Evolutionary conservation across 1,140 invertebrate genomes (phyloP), one percentile per base, ranked within the genome.

Genomic region (Temnothorax curvispinosus): DNA sequence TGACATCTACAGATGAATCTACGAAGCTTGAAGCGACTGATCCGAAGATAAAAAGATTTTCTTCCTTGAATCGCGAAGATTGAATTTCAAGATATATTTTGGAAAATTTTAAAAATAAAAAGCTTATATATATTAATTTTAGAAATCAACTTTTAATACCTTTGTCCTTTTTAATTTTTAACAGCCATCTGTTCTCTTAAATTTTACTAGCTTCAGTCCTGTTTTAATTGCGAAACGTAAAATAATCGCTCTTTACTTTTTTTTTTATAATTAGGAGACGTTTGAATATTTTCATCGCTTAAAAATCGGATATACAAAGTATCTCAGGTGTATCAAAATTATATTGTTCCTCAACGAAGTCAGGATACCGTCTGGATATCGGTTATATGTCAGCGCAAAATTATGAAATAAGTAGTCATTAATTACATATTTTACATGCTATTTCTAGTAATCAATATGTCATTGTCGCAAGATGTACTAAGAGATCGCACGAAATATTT

Each of bases 381-480:
- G 0, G 3, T 44, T 67, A 44, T 44, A 11, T n/a, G 41, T 65
- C 35, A 41, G 1, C 9, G 18, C 11, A 15, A 44, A 21, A 69
- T 27, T 13, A 69, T 69, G 2, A 47, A 69, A 7, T 27, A 65
- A 41, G 8, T 7, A 65, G 1, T 21, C 21, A 50, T 67, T 67
- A 67, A 67, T 47, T 69, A 69, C 18, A n/a, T 65, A 65, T 65
- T 65, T 65, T 41, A 65, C 38, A 74, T 13, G 5, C 5, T 38
- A 58, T 41, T 75, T 41, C 0, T 75, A 75, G 13, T 15, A 60
- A 75, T 21, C 18, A 81, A 38, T 13, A 27, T 11, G 32, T 52
- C 35, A 32, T n/a, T 56, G n/a, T 54, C 21, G 50, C 32, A 85
- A 84, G 38, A 71, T 89, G 76, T 86, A 71, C 50, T 90, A 54